phyloP scores from a whole-genome alignment of 2,888 invertebrate genomes.

The Balanococcus diminutus region DNA sequence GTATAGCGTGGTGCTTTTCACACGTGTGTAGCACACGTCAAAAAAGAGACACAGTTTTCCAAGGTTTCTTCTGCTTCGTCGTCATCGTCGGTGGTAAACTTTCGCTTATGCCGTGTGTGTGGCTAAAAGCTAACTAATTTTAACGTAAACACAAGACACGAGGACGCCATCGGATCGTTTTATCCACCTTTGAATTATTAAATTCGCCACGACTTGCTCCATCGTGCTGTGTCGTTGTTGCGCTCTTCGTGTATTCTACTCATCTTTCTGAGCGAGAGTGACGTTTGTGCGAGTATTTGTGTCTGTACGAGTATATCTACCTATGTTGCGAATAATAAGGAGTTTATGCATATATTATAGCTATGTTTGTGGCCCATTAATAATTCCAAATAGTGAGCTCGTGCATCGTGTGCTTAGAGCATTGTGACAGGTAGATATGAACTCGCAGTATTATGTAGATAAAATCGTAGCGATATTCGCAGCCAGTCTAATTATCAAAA shows the following conservation, averaged over 20 bases:
- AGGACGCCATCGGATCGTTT: constrained; percentile 19
- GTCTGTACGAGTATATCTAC: not conserved
- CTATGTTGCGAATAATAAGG: not conserved
- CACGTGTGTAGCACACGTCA: not conserved
- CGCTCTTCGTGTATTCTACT: not conserved
- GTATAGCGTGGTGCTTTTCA: not conserved
- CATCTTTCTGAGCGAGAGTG: not conserved
- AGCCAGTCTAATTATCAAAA: constrained; percentile 3
- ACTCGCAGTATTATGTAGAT: not conserved
- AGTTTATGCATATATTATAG: not conserved
- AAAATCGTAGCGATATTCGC: not conserved
- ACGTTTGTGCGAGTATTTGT: not conserved
- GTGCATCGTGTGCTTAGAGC: not conserved
- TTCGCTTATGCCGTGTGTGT: not conserved
- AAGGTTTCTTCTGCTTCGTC: not conserved
- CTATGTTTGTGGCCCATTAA: not conserved
- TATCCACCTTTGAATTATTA: constrained; percentile 11
- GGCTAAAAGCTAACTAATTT: constrained; percentile 1
- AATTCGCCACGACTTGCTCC: not conserved
- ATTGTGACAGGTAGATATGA: not conserved
- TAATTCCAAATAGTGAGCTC: not conserved
- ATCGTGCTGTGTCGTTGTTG: not conserved
- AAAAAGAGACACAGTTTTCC: not conserved
- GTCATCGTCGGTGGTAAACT: not conserved
- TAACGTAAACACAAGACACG: not conserved